Base-by-base conservation (phyloP, 2,797 vertebrate genomes). In the Malacoraja senta region DNA sequence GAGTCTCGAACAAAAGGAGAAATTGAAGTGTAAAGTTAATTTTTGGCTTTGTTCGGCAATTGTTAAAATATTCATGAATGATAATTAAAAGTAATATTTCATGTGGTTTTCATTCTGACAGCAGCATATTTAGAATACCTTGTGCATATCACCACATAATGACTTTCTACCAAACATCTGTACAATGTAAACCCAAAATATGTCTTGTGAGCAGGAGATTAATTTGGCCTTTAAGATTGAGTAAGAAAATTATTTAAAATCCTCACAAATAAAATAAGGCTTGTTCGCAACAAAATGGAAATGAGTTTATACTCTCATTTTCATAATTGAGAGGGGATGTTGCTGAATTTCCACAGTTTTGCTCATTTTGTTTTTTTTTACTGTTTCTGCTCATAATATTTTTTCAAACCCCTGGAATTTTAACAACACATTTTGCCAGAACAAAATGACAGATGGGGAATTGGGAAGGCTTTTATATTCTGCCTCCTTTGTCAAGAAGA, bases 51-150 rank as follows among this genome's bases (percentile, higher is more conserved):
- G 71, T 74, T 24, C 71, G 53, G 53, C 38, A 29, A 4, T 29
- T 91, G 32, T 92, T 92, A 92, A 68, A 74, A 92, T 92, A 92
- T 72, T 72, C 68, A 72, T 92, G 71, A 72, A 74, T 76, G 35
- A 44, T 76, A 92, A 92, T 92, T 74, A 92, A 76, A 91, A 92
- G 29, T 74, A 44, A 92, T 92, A 72, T 74, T 72, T 92, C 38
- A 92, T 76, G 90, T 72, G 24, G 65, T 21, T 63, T 91, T 91
- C 71, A 72, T 91, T n/a, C 68, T 91, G 88, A 74, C 71, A 29
- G 90, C 24, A 53, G 12, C 21, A 53, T 92, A 92, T 92, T 74
- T 92, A 53, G 72, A 92, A 92, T 44, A 53, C 35, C 26, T 76
- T 92, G 90, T 76, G 38, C 71, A n/a, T 32, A 91, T 91, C 71